A percentile compares a stretch with the other conserved stretches of the same genome.
These are phyloP conservation scores for Sussaba pulchella DNA, from an alignment of 2,888 invertebrate species.

Conservation along the genomic window DNA sequence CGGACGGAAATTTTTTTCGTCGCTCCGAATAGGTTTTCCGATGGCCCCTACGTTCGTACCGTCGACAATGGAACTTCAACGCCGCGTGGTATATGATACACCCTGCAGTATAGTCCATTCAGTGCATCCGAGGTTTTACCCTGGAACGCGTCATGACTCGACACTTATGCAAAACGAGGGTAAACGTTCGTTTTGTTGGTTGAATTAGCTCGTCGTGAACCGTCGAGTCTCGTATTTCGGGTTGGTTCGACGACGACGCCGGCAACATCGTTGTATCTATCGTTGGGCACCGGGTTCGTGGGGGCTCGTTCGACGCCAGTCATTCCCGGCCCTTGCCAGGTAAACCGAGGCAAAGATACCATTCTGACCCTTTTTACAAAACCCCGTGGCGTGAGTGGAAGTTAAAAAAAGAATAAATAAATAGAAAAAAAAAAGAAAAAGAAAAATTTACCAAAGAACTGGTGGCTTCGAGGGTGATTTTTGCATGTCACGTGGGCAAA, in stretches of 20 bases:
- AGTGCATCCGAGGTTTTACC: conserved; percentile 2
- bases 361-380: conserved; percentile 41
- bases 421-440: background rate
- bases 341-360: conserved; percentile 40
- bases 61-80: conserved; percentile 45
- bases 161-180: conserved; percentile 81
- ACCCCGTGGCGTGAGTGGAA: conserved; percentile 25
- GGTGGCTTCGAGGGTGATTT: conserved; percentile 78
- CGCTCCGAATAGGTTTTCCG: conserved; percentile 19
- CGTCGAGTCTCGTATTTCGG: conserved; percentile 54
- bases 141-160: conserved; percentile 75
- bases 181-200: conserved; percentile 82
- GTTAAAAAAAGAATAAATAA: conserved; percentile 1
- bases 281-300: background rate
- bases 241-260: conserved; percentile 31
- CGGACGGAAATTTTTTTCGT: background rate
- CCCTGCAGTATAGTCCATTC: conserved; percentile 16
- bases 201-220: conserved; percentile 76
- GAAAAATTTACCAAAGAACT: conserved; percentile 27
- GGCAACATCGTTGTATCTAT: conserved; percentile 19
- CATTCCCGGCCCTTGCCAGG: conserved; percentile 71
- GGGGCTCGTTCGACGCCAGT: conserved; percentile 57
- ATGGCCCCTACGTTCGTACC: conserved; percentile 10
- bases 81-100: conserved; percentile 7
- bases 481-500: conserved; percentile 83